A percentile compares a stretch with the other conserved stretches of the same genome.
phyloP scores from a whole-genome alignment of 2,888 invertebrate species.

The Cheilosia vulpina region DNA sequence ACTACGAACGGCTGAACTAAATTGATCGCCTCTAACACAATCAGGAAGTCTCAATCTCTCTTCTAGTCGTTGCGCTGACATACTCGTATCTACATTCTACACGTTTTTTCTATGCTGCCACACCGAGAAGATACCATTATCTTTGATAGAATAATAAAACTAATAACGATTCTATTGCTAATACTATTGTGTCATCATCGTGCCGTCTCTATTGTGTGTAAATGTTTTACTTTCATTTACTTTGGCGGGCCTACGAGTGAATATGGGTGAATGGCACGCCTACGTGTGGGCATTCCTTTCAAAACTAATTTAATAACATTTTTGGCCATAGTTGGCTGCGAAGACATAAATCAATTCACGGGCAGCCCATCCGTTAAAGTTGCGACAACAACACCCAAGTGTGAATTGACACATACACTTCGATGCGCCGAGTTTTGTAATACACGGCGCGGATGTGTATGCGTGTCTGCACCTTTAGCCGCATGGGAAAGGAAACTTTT shows the following conservation, averaged over 20 bases:
- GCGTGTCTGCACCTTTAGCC: neutral
- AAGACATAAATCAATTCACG: slow-evolving; percentile 54
- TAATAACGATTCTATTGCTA: slow-evolving; percentile 60
- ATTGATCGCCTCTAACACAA: slow-evolving; percentile 69
- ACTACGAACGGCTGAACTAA: slow-evolving; percentile 44
- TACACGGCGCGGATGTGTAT: neutral
- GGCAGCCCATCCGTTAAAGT: slow-evolving; percentile 22
- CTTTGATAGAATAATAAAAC: slow-evolving; percentile 60
- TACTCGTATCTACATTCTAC: slow-evolving; percentile 15
- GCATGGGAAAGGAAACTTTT: slow-evolving; percentile 47
- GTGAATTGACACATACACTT: slow-evolving; percentile 21
- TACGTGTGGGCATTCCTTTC: slow-evolving; percentile 45
- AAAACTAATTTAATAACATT: slow-evolving; percentile 56
- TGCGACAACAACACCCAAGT: slow-evolving; percentile 24
- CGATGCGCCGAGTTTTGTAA: slow-evolving; percentile 3
- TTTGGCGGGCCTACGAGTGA: neutral
- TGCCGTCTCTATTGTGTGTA: slow-evolving; percentile 19
- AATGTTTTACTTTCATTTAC: slow-evolving; percentile 39
- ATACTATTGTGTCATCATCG: slow-evolving; percentile 42
- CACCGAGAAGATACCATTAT: slow-evolving; percentile 33
- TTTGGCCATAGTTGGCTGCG: slow-evolving; percentile 1
- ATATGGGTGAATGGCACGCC: neutral
- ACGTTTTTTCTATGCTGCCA: slow-evolving; percentile 4
- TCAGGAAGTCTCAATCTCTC: slow-evolving; percentile 73
- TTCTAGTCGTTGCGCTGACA: slow-evolving; percentile 27